Base-by-base conservation (phyloP, 1,140 invertebrate genomes). In the Leptopilina boulardi region DNA sequence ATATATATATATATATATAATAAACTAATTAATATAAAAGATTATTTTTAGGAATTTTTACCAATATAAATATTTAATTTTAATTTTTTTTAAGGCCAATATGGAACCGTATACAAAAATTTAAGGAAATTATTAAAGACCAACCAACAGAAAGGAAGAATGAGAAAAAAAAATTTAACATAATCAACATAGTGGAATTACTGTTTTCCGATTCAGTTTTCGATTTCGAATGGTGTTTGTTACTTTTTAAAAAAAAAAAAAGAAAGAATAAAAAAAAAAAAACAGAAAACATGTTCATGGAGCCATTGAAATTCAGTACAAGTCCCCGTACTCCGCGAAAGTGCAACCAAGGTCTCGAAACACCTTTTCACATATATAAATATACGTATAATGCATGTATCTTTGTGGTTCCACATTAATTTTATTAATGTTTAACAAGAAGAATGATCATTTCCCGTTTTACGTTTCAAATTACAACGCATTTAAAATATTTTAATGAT, bases 281-380 rank as follows among this genome's bases (percentile, higher is more conserved):
- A 18, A 51, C 47, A 51, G 47, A 51, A 51, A 51, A 51, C 47
- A 51, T 51, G 47, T 51, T 51, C n/a, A 51, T 51, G 47, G 47
- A 51, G 47, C 47, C 47, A 51, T 47, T 47, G 42, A 47, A 47
- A 47, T 47, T 47, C 42, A 47, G 42, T 51, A 51, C 47, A 51
- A 51, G 47, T 18, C 47, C 47, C 47, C 42, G 42, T 47, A n/a
- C 42, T 47, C 42, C 47, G 47, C 47, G 47, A 51, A 51, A 51
- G 47, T 51, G 47, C 47, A 51, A 18, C 47, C 47, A 51, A 51
- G 47, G 47, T 51, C 47, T 51, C 13, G 15, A 8, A 18, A 51
- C 47, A 51, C 47, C 47, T 51, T 51, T 51, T 51, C 47, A 51
- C 47, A 51, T 51, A n/a, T 18, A 51, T 18, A 18, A n/a, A 51